Percentiles rank a stretch among this genome's conserved stretches.
Conservation (phyloP, 30 jellyfish, hydroid and myxozoan genomes). For the Catostylus mosaicus region DNA sequence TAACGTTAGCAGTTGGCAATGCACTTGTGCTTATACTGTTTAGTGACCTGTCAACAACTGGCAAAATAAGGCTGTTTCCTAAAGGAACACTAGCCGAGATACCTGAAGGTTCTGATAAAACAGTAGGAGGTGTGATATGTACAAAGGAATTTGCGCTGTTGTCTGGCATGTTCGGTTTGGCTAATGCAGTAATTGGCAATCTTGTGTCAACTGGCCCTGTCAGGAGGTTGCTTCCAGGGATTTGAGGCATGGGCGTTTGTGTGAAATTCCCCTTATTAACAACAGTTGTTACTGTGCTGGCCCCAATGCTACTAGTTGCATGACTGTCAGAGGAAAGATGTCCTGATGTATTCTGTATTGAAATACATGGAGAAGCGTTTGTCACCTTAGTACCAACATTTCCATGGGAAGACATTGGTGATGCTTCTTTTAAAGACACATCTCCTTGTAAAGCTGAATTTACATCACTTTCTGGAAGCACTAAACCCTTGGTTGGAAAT, state of each 20-base stretch:
- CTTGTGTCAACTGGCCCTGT: neutral
- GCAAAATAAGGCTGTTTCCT: neutral
- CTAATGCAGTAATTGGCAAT: neutral
- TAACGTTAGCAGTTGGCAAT: neutral
- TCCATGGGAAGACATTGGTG: too few relatives aligned
- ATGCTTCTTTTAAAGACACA: neutral
- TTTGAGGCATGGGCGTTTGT: neutral
- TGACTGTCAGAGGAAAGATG: neutral
- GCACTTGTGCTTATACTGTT: neutral
- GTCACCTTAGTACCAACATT: neutral
- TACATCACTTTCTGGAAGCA: neutral
- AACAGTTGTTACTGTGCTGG: neutral
- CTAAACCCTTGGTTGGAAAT: constrained; percentile 35
- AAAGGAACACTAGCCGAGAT: neutral
- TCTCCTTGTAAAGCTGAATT: neutral
- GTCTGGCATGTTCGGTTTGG: neutral
- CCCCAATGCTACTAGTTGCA: neutral
- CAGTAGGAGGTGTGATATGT: neutral
- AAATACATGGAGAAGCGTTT: neutral
- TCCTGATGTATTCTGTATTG: neutral
- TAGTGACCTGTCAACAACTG: neutral
- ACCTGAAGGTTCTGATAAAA: neutral
- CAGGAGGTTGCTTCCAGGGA: neutral
- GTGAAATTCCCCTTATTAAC: neutral
- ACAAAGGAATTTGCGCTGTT: neutral